phyloP scores from a whole-genome alignment of 2,113 vertebrate species.

The Potamarius usumacintae region DNA sequence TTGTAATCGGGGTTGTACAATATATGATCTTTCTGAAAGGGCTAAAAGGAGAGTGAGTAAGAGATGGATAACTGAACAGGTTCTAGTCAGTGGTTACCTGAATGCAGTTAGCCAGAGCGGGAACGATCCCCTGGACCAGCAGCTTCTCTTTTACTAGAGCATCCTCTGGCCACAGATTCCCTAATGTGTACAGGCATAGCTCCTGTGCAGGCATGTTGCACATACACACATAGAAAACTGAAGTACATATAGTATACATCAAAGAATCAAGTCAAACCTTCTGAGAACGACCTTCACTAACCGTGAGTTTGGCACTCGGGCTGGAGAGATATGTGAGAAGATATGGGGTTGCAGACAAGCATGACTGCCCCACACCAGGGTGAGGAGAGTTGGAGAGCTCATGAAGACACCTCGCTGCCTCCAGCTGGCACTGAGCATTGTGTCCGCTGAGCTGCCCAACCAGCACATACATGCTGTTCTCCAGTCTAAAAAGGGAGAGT shows the following conservation, averaged over 20 bases:
- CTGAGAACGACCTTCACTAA: conserved; percentile 63
- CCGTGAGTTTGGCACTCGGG: conserved; percentile 86
- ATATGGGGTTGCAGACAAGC: conserved; percentile 88
- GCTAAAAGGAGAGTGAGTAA: background rate
- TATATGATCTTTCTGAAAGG: background rate
- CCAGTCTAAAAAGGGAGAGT: conserved; percentile 72
- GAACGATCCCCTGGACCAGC: conserved; percentile 88
- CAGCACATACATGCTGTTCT: conserved; percentile 81
- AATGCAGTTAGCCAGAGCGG: conserved; percentile 80
- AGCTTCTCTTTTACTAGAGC: conserved; percentile 82
- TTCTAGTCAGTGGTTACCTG: conserved; percentile 72
- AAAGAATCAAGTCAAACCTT: background rate
- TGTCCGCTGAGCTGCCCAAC: conserved; percentile 85
- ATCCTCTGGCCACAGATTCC: conserved; percentile 88
- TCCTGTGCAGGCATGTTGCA: conserved; percentile 73
- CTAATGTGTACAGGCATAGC: conserved; percentile 90
- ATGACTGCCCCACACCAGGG: conserved; percentile 74
- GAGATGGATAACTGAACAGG: background rate
- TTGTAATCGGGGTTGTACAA: background rate
- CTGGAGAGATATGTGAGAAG: conserved; percentile 92
- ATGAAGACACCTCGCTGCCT: conserved; percentile 83
- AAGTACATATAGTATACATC: background rate
- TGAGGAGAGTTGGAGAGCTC: conserved; percentile 87
- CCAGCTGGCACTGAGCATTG: conserved; percentile 81
- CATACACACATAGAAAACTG: background rate